A percentile compares a stretch with the other conserved stretches of the same genome.
phyloP scores from a whole-genome alignment of 1,140 invertebrate genomes.

The Drosophila nasuta region DNA sequence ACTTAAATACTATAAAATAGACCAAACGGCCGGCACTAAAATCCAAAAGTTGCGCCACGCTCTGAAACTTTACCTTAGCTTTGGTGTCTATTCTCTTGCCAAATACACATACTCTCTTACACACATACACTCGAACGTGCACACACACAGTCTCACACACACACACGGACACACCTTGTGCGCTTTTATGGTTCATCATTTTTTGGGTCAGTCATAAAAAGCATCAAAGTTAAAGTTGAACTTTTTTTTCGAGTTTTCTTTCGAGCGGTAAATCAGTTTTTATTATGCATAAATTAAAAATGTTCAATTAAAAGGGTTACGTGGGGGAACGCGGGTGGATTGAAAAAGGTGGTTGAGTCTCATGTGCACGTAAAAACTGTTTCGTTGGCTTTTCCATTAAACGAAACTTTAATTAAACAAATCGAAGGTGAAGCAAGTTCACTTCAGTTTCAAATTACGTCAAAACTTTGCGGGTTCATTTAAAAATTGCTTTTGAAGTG shows the following conservation, averaged over 20 bases:
- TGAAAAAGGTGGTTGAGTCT: background rate
- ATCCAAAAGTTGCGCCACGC: conserved; percentile 69
- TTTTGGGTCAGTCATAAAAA: conserved; percentile 67
- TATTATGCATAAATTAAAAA: conserved; percentile 82
- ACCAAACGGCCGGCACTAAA: conserved; percentile 75
- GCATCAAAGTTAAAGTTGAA: conserved; percentile 66
- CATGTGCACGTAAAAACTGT: conserved; percentile 6
- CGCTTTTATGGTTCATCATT: conserved; percentile 71
- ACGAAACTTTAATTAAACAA: conserved; percentile 37
- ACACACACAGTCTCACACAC: conserved; percentile 5
- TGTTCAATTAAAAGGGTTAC: conserved; percentile 70
- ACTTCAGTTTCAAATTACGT: background rate
- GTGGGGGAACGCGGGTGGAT: conserved; percentile 2
- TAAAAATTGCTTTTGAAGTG: background rate
- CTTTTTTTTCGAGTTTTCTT: conserved; percentile 47
- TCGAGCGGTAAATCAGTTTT: conserved; percentile 71
- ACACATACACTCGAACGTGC: conserved; percentile 24
- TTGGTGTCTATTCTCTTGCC: conserved; percentile 19
- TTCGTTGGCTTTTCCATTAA: conserved; percentile 12
- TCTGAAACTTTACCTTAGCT: conserved; percentile 64
- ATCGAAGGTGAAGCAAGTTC: conserved; percentile 21
- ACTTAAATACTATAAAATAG: conserved; percentile 81
- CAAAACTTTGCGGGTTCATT: background rate
- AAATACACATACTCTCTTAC: conserved; percentile 32
- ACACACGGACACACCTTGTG: conserved; percentile 54